phyloP scores from a whole-genome alignment of 2,797 vertebrate genomes.

The Heliangelus exortis region DNA sequence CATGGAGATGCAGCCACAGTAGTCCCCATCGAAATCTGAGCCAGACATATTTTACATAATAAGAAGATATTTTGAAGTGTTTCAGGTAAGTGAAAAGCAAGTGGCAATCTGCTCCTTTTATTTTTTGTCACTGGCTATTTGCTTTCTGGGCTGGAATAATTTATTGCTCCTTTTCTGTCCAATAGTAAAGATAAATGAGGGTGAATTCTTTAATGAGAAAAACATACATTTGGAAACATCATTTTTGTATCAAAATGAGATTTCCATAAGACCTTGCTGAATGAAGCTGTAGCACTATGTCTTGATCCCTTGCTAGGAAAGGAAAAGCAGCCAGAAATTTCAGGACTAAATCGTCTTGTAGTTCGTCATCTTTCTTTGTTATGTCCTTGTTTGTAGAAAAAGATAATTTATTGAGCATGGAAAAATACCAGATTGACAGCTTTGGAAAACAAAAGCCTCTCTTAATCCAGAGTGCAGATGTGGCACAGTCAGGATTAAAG shows the following conservation, averaged over 20 bases:
- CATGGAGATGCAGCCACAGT: neutral
- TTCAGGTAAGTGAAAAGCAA: conserved; percentile 42
- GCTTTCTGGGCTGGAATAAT: conserved; percentile 50
- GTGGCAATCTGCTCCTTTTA: neutral
- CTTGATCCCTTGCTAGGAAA: conserved; percentile 49
- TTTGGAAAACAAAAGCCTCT: conserved; percentile 31
- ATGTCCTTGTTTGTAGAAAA: conserved; percentile 48
- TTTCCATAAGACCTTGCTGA: conserved; percentile 67
- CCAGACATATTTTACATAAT: neutral
- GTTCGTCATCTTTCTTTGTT: conserved; percentile 46
- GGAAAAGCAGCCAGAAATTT: conserved; percentile 49
- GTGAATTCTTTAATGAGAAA: conserved; percentile 45
- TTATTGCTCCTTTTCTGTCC: conserved; percentile 49
- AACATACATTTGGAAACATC: conserved; percentile 65
- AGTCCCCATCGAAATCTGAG: neutral
- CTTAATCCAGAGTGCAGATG: conserved; percentile 38
- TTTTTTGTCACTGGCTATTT: conserved; percentile 31
- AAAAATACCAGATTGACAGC: conserved; percentile 54
- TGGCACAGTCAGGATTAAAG: conserved; percentile 16
- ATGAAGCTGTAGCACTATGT: conserved; percentile 59
- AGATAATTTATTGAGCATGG: conserved; percentile 36
- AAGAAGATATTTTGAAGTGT: conserved; percentile 1
- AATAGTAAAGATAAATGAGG: conserved; percentile 59
- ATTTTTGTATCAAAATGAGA: conserved; percentile 67
- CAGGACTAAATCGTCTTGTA: conserved; percentile 11